These are phyloP conservation scores for Brachyopa scutellaris DNA, from an alignment of 2,888 invertebrate species.

Conservation along the genomic window DNA sequence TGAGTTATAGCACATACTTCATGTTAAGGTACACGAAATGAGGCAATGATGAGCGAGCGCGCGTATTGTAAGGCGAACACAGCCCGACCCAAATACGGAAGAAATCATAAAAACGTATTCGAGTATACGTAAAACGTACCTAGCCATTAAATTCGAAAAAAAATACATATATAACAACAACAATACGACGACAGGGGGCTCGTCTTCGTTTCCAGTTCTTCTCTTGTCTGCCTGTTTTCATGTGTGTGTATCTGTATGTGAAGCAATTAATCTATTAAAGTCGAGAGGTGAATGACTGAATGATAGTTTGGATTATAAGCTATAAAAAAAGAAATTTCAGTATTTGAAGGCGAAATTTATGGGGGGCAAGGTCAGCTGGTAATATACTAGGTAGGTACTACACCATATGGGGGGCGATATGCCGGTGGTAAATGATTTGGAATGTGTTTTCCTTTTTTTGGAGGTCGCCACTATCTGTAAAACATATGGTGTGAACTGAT, in stretches of 20 bases:
- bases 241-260: background rate
- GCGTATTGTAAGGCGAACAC: background rate
- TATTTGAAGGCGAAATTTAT: conserved; percentile 36
- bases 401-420: too few relatives aligned
- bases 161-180: conserved; percentile 5
- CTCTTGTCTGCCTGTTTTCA: background rate
- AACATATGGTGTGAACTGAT: too few relatives aligned
- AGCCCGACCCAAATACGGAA: conserved; percentile 53
- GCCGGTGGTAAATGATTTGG: background rate
- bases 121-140: too few relatives aligned
- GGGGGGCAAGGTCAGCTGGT: conserved; percentile 58
- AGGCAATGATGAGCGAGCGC: conserved; percentile 25
- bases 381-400: background rate
- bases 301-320: conserved; percentile 49
- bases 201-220: conserved; percentile 20
- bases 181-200: conserved; percentile 21
- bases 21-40: conserved; percentile 46
- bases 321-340: conserved; percentile 30
- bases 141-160: conserved; percentile 42
- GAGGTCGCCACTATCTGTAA: too few relatives aligned
- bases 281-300: conserved; percentile 64
- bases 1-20: conserved; percentile 57
- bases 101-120: conserved; percentile 44
- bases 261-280: conserved; percentile 60
- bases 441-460: too few relatives aligned